Conservation (phyloP, 35 echinoderm and acorn worm genomes). For the Lytechinus pictus region DNA sequence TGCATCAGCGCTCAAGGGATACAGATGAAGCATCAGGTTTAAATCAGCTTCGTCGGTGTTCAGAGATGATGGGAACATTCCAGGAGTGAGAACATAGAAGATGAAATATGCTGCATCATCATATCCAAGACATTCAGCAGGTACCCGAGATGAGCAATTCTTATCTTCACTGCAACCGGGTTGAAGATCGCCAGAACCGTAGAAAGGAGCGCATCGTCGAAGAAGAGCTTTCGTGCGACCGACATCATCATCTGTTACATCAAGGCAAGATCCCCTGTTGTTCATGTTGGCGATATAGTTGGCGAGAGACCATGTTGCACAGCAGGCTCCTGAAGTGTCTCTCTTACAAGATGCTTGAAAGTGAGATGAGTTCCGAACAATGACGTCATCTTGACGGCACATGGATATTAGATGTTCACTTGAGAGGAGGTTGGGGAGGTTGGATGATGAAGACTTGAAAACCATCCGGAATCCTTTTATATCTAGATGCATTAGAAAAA, state of each 20-base stretch:
- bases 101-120: conserved; percentile 63
- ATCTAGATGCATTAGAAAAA: neutral
- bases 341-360: neutral
- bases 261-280: conserved; percentile 73
- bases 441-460: neutral
- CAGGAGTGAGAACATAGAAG: conserved; percentile 63
- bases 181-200: conserved; percentile 33
- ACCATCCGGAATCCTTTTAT: conserved; percentile 28
- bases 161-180: neutral
- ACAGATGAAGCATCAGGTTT: conserved; percentile 41
- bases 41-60: neutral
- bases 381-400: conserved; percentile 52
- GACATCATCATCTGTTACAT: conserved; percentile 67
- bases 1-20: conserved; percentile 23
- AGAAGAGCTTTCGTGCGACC: conserved; percentile 28
- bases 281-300: conserved; percentile 66
- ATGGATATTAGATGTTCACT: neutral
- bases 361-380: conserved; percentile 24
- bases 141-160: neutral
- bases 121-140: conserved; percentile 57
- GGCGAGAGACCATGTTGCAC: conserved; percentile 79
- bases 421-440: neutral
- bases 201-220: conserved; percentile 46
- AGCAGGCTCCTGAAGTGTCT: conserved; percentile 2
- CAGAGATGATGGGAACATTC: conserved; percentile 24